These are phyloP conservation scores for Cichlasoma orientale DNA, from an alignment of 2,797 vertebrate genomes.

Conservation along the genomic window DNA sequence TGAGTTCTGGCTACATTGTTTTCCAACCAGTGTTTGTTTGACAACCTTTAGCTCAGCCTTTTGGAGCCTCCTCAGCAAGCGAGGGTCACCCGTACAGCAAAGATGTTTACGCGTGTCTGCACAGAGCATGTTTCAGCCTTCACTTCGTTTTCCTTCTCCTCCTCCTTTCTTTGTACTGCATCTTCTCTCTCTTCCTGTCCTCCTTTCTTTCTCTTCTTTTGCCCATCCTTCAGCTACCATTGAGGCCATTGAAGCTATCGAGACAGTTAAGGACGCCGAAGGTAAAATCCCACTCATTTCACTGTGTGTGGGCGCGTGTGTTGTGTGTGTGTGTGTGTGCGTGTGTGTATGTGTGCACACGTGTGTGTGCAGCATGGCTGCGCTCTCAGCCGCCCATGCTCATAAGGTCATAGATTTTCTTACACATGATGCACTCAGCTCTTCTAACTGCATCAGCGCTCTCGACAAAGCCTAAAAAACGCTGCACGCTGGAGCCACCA, in stretches of 20 bases:
- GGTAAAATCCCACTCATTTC: slow-evolving; percentile 77
- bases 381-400: slow-evolving; percentile 59
- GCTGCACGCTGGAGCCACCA: slow-evolving; percentile 28
- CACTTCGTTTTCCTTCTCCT: slow-evolving; percentile 59
- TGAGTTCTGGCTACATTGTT: background rate
- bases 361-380: slow-evolving; percentile 54
- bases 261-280: slow-evolving; percentile 81
- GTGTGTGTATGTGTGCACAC: background rate
- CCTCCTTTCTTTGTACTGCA: slow-evolving; percentile 40
- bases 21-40: background rate
- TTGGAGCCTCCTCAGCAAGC: background rate
- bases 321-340: background rate
- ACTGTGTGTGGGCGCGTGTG: slow-evolving; percentile 37
- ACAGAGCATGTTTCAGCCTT: slow-evolving; percentile 77
- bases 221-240: slow-evolving; percentile 86
- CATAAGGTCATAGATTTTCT: slow-evolving; percentile 63
- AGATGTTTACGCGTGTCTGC: slow-evolving; percentile 39
- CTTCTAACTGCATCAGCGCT: slow-evolving; percentile 60
- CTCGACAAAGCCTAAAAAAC: slow-evolving; percentile 34
- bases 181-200: slow-evolving; percentile 47
- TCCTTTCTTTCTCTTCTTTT: slow-evolving; percentile 54
- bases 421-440: slow-evolving; percentile 66
- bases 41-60: background rate
- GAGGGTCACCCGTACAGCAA: slow-evolving; percentile 1
- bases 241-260: slow-evolving; percentile 84